A percentile compares a stretch with the other conserved stretches of the same genome.
Evolutionary conservation across 2,113 vertebrate species (phyloP).

Genomic region (Lagopus leucura): DNA sequence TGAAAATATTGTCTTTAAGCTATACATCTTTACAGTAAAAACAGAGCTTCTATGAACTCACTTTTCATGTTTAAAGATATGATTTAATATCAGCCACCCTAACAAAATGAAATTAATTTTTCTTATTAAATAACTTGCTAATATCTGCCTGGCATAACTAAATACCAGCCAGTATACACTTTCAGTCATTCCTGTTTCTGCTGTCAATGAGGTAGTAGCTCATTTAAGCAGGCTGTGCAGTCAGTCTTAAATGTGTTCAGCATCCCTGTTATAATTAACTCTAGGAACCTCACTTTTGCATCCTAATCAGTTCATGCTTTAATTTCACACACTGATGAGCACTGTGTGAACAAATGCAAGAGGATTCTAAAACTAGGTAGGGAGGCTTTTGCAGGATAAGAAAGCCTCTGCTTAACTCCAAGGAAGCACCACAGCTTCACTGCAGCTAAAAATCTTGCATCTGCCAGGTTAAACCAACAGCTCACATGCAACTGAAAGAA

Average conservation of each 20-base stretch:
- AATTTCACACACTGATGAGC: constrained; percentile 51
- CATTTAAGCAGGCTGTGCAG: not conserved
- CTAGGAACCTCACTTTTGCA: constrained; percentile 20
- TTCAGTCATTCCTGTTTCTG: not conserved
- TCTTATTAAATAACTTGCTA: not conserved
- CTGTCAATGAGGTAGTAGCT: not conserved
- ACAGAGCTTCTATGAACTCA: not conserved
- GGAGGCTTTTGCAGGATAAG: not conserved
- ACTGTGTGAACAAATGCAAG: constrained; percentile 10
- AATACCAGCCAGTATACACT: not conserved
- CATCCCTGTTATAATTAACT: constrained; percentile 19
- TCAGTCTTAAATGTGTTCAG: not conserved
- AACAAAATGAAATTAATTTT: not conserved
- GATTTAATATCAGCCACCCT: not conserved
- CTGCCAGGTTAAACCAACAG: not conserved
- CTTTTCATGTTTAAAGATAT: not conserved
- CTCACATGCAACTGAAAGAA: not conserved
- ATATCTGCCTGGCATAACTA: not conserved
- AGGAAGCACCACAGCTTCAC: not conserved
- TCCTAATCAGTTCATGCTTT: constrained; percentile 19
- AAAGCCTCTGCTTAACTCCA: not conserved
- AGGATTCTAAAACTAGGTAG: constrained; percentile 13
- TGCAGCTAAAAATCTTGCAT: not conserved
- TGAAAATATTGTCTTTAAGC: not conserved
- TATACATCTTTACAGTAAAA: not conserved